phyloP scores from a whole-genome alignment of 2,888 invertebrate genomes.

The Hipparchia sbordonii region DNA sequence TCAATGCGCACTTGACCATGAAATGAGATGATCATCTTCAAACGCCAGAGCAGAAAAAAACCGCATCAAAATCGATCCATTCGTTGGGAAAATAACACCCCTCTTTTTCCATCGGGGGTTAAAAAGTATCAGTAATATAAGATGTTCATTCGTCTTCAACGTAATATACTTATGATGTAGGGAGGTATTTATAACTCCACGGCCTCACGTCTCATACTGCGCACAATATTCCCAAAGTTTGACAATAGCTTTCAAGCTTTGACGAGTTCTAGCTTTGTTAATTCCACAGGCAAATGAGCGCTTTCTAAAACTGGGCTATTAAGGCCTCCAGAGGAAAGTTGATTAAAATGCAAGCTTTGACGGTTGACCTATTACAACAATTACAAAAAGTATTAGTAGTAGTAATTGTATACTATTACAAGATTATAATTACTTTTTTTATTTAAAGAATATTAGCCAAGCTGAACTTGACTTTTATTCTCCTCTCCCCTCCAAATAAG shows the following conservation, averaged over 20 bases:
- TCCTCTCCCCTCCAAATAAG: no score
- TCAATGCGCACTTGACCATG: no score
- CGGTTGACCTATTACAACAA: conserved; percentile 11
- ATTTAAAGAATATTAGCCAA: no score
- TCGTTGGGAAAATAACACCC: no score
- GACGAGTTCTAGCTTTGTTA: conserved; percentile 34
- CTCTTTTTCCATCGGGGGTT: no score
- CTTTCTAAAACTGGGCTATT: conserved; percentile 24
- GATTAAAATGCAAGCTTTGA: conserved; percentile 23
- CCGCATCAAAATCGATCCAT: no score
- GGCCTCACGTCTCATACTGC: conserved; percentile 18
- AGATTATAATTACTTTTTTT: conserved; percentile 2
- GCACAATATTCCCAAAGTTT: conserved; percentile 31
- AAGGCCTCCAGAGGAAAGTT: conserved; percentile 23
- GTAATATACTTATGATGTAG: background rate
- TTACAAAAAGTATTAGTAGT: no score
- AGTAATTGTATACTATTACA: background rate
- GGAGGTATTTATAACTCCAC: conserved; percentile 6
- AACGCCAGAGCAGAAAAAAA: no score
- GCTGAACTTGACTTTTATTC: no score
- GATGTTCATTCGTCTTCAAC: background rate
- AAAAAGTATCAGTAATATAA: no score
- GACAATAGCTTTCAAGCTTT: conserved; percentile 31
- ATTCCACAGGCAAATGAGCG: conserved; percentile 26
- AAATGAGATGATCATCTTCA: no score